Conservation (phyloP, 2,888 invertebrate genomes). For the Fabriciana adippe region DNA sequence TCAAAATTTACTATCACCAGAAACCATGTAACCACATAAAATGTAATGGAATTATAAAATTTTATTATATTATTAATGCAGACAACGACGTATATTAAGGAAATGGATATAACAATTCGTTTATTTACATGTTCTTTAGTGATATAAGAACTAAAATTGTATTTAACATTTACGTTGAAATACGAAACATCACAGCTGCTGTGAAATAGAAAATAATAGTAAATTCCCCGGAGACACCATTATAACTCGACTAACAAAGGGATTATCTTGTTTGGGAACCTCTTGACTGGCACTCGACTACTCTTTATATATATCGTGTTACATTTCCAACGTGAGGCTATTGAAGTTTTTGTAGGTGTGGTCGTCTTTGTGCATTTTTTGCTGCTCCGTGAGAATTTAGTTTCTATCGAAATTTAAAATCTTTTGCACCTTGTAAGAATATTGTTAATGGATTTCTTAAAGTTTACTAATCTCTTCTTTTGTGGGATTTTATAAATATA, state of each 20-base stretch:
- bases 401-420: constrained; percentile 48
- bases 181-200: constrained; percentile 73
- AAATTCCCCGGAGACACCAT: constrained; percentile 69
- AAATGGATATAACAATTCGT: not conserved
- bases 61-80: constrained; percentile 9
- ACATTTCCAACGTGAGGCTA: constrained; percentile 60
- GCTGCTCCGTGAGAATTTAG: constrained; percentile 56
- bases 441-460: constrained; percentile 7
- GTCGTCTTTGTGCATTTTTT: constrained; percentile 45
- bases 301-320: constrained; percentile 73
- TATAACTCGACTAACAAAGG: constrained; percentile 65
- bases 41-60: constrained; percentile 10
- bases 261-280: constrained; percentile 80
- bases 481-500: not conserved
- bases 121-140: not conserved
- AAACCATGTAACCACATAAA: constrained; percentile 12
- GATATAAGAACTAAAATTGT: constrained; percentile 62
- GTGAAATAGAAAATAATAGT: constrained; percentile 75
- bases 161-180: constrained; percentile 71
- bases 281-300: constrained; percentile 75
- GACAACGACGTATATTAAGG: constrained; percentile 4
- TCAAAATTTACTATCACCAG: constrained; percentile 38
- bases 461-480: constrained; percentile 46
- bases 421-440: constrained; percentile 9
- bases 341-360: constrained; percentile 73